Conservation (phyloP, 2,888 invertebrate genomes). For the Seira sanloemensis region DNA sequence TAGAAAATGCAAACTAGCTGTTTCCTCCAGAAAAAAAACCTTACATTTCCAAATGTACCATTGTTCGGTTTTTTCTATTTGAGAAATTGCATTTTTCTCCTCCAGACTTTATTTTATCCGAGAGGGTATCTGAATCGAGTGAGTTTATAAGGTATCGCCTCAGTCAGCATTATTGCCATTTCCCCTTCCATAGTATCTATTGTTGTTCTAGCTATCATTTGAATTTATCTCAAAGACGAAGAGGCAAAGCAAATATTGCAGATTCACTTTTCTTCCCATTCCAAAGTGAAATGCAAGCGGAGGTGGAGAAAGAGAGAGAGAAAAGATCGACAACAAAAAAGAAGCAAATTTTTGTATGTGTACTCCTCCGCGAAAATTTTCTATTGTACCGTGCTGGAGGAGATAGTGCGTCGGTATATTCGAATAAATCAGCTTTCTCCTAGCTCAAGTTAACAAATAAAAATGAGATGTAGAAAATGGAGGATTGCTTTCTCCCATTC, state of each 20-base stretch:
- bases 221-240: neutral
- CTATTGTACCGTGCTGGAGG: neutral
- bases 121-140: conserved; percentile 31
- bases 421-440: conserved; percentile 1
- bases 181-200: neutral
- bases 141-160: conserved; percentile 3
- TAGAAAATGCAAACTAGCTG: conserved; percentile 7
- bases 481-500: neutral
- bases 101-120: conserved; percentile 28
- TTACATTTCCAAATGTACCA: neutral
- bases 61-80: conserved; percentile 7
- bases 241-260: conserved; percentile 16
- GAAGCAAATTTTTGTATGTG: neutral
- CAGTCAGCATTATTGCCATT: conserved; percentile 16
- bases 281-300: neutral
- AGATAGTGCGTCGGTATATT: neutral
- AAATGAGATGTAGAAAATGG: conserved; percentile 15
- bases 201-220: conserved; percentile 4
- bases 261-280: neutral
- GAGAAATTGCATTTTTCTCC: conserved; percentile 11
- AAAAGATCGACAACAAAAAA: neutral
- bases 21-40: neutral
- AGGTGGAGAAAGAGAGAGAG: neutral
- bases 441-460: conserved; percentile 13
- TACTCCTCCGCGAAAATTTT: neutral